phyloP scores from a whole-genome alignment of 2,888 invertebrate genomes.

The Conus canariensis region DNA sequence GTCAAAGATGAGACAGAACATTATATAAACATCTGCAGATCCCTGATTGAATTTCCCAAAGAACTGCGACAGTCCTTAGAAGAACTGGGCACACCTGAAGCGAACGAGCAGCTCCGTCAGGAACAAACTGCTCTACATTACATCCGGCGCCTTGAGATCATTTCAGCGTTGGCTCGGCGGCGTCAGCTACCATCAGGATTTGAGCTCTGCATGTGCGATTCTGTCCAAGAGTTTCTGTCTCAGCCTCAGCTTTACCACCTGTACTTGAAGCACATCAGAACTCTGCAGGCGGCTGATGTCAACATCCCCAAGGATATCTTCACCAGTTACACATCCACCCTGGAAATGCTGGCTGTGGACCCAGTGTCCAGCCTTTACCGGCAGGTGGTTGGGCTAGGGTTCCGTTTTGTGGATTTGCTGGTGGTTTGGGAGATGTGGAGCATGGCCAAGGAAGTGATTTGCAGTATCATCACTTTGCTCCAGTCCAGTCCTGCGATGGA shows the following conservation, averaged over 20 bases:
- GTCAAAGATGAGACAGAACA: no score
- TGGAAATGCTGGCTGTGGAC: constrained; percentile 60
- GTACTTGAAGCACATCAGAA: constrained; percentile 69
- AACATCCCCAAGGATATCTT: constrained; percentile 65
- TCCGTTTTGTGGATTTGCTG: constrained; percentile 66
- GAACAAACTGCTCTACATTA: constrained; percentile 65
- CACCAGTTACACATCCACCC: constrained; percentile 61
- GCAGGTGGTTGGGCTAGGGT: constrained; percentile 66
- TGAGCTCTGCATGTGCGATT: constrained; percentile 72
- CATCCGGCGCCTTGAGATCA: constrained; percentile 68
- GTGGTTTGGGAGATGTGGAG: constrained; percentile 64
- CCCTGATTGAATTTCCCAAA: constrained; percentile 54
- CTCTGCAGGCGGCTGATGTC: constrained; percentile 59
- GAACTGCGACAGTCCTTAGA: background rate
- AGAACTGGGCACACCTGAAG: constrained; percentile 52
- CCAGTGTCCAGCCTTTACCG: constrained; percentile 45
- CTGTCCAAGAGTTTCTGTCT: constrained; percentile 65
- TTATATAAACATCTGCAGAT: constrained; percentile 25
- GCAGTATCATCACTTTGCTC: constrained; percentile 62
- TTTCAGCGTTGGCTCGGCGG: constrained; percentile 62
- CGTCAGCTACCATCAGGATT: constrained; percentile 68
- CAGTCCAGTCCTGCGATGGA: constrained; percentile 65
- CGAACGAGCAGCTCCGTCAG: constrained; percentile 59
- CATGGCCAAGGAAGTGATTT: constrained; percentile 65
- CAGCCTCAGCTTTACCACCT: constrained; percentile 66